Conservation (phyloP, 2,888 invertebrate genomes). For the Phengaris alcon region DNA sequence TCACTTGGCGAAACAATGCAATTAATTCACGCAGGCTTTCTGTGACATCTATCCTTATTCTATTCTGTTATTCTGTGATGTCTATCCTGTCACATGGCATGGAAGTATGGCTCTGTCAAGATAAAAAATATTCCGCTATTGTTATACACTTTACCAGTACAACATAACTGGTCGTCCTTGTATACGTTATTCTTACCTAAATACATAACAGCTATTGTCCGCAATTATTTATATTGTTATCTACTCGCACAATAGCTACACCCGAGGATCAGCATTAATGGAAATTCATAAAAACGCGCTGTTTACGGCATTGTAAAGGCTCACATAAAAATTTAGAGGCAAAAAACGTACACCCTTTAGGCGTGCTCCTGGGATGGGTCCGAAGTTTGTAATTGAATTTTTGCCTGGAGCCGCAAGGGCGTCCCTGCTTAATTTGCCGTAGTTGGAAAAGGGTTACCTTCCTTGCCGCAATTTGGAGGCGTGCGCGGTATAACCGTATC, state of each 20-base stretch:
- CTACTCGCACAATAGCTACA: constrained; percentile 38
- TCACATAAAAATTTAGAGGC: constrained; percentile 75
- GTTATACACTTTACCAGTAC: too few relatives aligned
- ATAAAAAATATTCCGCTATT: too few relatives aligned
- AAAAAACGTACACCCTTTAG: constrained; percentile 69
- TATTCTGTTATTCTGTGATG: too few relatives aligned
- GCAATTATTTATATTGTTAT: constrained; percentile 25
- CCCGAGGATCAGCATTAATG: constrained; percentile 63
- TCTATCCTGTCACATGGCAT: too few relatives aligned
- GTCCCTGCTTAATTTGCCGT: constrained; percentile 74
- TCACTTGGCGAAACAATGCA: too few relatives aligned
- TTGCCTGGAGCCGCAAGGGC: constrained; percentile 77
- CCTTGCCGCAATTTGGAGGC: constrained; percentile 42
- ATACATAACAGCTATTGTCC: constrained; percentile 6
- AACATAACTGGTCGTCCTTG: too few relatives aligned
- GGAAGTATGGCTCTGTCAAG: too few relatives aligned
- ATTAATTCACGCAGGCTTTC: too few relatives aligned
- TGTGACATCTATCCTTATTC: too few relatives aligned
- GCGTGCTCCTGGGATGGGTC: constrained; percentile 72
- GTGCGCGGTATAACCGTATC: constrained; percentile 33
- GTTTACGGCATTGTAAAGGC: constrained; percentile 77
- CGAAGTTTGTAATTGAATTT: constrained; percentile 79
- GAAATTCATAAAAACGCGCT: constrained; percentile 75
- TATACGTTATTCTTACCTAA: not conserved
- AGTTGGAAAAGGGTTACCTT: constrained; percentile 66